Evolutionary conservation across 2,797 vertebrate species (phyloP).

Genomic region (Arnoldichthys spilopterus): DNA sequence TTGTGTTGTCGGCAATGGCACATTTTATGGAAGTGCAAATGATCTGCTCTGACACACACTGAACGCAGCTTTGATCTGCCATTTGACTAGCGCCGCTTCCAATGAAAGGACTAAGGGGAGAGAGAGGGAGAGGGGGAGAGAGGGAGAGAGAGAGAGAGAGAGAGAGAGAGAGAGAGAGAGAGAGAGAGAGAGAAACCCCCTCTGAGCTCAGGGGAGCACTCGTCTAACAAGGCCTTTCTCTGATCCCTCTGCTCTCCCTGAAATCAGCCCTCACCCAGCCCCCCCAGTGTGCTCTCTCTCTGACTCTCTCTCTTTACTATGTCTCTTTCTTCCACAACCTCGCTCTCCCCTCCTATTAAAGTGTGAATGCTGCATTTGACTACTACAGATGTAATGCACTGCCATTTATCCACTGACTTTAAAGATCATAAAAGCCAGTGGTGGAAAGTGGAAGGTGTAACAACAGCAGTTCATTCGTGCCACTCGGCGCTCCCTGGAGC

Average conservation of each 20-base stretch:
- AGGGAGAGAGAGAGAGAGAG: not conserved
- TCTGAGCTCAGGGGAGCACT: conserved; percentile 51
- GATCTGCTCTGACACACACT: conserved; percentile 63
- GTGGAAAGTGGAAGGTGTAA: conserved; percentile 49
- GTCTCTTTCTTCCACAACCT: conserved; percentile 25
- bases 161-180: conserved; percentile 8
- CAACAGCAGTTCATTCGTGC: conserved; percentile 44
- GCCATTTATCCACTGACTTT: conserved; percentile 51
- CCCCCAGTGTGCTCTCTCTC: conserved; percentile 26
- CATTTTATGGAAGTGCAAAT: conserved; percentile 68
- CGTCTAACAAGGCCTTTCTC: conserved; percentile 60
- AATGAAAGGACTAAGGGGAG: conserved; percentile 53
- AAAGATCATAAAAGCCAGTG: conserved; percentile 55
- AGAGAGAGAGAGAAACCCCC: conserved; percentile 25
- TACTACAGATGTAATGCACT: conserved; percentile 48
- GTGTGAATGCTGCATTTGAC: conserved; percentile 48
- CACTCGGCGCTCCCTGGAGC: conserved; percentile 46
- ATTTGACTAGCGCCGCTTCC: conserved; percentile 58
- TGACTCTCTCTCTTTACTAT: conserved; percentile 32
- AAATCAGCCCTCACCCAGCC: conserved; percentile 29
- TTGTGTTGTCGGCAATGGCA: conserved; percentile 49
- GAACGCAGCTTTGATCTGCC: conserved; percentile 66
- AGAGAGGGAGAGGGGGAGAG: conserved; percentile 1
- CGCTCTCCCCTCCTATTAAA: conserved; percentile 44
- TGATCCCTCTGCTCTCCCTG: conserved; percentile 53